Conservation (phyloP, 2,113 vertebrate species). For the Elgaria multicarinata region DNA sequence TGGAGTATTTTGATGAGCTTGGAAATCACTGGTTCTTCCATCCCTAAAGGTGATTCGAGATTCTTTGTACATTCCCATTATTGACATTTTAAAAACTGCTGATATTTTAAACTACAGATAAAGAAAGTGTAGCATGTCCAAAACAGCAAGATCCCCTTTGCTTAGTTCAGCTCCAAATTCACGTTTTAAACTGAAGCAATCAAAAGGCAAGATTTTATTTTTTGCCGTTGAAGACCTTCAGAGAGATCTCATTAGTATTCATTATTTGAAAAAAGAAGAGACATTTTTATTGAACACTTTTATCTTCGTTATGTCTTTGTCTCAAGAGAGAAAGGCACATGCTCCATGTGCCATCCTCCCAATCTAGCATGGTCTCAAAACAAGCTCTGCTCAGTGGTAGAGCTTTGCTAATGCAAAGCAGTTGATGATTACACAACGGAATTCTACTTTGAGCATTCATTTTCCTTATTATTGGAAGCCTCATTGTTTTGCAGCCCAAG, state of each 20-base stretch:
- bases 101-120: no score
- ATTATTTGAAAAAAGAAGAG: background rate
- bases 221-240: background rate
- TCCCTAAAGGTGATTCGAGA: no score
- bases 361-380: background rate
- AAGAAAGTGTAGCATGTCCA: no score
- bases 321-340: background rate
- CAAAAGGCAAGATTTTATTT: background rate
- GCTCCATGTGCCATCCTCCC: background rate
- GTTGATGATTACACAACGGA: background rate
- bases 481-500: background rate
- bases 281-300: background rate
- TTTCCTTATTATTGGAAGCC: background rate
- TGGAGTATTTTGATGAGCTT: no score
- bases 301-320: background rate
- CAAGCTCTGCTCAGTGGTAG: background rate
- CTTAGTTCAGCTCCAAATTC: no score
- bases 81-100: no score
- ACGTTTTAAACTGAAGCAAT: no score
- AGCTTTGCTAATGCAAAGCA: background rate
- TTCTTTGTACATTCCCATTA: no score
- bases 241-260: background rate
- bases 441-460: background rate
- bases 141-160: no score
- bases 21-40: no score